Conservation (phyloP, 2,797 vertebrate genomes). For the Spondyliosoma cantharus region DNA sequence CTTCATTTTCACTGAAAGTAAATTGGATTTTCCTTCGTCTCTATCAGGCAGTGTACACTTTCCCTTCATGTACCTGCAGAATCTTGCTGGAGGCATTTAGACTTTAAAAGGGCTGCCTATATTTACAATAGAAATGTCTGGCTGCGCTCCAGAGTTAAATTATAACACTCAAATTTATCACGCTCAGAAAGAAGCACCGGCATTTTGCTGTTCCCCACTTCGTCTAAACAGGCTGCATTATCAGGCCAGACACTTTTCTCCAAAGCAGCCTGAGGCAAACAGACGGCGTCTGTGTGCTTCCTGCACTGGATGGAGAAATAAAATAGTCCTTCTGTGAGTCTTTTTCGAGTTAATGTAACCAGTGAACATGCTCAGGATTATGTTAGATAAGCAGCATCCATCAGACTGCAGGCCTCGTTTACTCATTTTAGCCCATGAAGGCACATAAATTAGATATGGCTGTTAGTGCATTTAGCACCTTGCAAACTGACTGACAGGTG, state of each 20-base stretch:
- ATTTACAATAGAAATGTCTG: neutral
- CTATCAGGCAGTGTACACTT: neutral
- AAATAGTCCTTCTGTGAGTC: conserved; percentile 3
- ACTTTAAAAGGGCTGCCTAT: neutral
- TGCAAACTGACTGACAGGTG: conserved; percentile 9
- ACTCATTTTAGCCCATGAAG: neutral
- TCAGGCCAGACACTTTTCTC: neutral
- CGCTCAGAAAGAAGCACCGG: neutral
- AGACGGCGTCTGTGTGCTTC: neutral
- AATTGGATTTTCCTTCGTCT: neutral
- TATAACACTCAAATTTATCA: conserved; percentile 1
- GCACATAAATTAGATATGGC: neutral
- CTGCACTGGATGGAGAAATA: neutral
- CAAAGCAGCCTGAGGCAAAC: conserved; percentile 16
- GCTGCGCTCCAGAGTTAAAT: neutral
- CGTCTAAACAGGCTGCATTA: neutral
- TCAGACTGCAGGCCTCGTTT: conserved; percentile 17
- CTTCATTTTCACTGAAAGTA: neutral
- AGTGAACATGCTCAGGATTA: conserved; percentile 10
- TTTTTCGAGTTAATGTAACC: conserved; percentile 23
- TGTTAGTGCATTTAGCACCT: neutral
- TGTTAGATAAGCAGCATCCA: conserved; percentile 9
- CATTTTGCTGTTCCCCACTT: neutral
- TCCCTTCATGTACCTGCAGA: neutral
- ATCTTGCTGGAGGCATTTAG: neutral